Evolutionary conservation across 92 coral and sea anemone species (phyloP), one percentile per base, ranked within the genome.

Genomic region (Metridium senile): DNA sequence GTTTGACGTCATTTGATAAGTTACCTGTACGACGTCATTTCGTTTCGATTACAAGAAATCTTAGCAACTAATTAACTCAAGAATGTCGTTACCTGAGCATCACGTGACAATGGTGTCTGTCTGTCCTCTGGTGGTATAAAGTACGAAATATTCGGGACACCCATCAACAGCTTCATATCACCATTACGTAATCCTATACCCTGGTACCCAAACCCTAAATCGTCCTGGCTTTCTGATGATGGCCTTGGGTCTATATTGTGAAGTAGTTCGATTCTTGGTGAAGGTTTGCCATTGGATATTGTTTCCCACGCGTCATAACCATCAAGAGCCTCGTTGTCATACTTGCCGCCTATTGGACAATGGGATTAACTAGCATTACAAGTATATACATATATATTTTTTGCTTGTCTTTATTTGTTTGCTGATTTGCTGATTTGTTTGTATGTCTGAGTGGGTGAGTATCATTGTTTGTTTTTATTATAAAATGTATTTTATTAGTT

Each of bases 111-210:
- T 22, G 43, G 49, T 0, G 11, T 26, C 18, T 62, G 68, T 43
- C 86, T 54, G 10, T 84, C 85, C 65, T 90, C 96, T 1, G 96
- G 96, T 23, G 96, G 96, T 19, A 81, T 85, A 46, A 90, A 90
- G 85, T 85, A 90, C 7, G 96, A 83, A 49, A 87, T 88, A 26
- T 90, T 90, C 22, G 96, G 89, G 10, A 90, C 96, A 11, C 72
- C 81, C 91, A 90, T 87, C 17, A 90, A 70, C 63, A 90, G 85
- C 58, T 90, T 90, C 96, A 90, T 86, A 66, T 87, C 87, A n/a
- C 89, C 96, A 26, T 84, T 83, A 9, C 96, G 85, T 19, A 90
- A 73, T 9, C 89, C 96, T 26, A 90, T 77, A 31, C 96, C 96
- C 69, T 83, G 89, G 25, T 84, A 85, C 8, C 83, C 87, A 54